Conservation (phyloP, 35 echinoderm and acorn worm genomes). For the Ophioderma brevispina region DNA sequence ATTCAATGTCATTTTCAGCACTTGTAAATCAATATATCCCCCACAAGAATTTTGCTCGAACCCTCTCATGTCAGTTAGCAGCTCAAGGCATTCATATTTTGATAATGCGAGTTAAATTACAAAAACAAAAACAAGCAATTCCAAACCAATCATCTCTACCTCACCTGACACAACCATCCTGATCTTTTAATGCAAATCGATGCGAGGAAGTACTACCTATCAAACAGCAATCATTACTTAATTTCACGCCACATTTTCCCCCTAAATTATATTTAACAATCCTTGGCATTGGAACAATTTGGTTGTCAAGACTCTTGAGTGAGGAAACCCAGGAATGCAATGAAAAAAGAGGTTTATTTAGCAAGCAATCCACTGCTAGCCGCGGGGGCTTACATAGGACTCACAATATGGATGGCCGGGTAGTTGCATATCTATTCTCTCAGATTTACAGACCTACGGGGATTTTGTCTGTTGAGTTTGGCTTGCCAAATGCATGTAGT, state of each 20-base stretch:
- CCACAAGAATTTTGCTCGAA: too few relatives aligned
- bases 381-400: slow-evolving; percentile 2
- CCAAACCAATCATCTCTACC: too few relatives aligned
- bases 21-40: too few relatives aligned
- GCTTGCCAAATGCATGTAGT: neutral
- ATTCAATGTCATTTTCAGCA: neutral
- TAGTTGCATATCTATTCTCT: neutral
- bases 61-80: too few relatives aligned
- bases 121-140: too few relatives aligned
- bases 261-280: neutral
- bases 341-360: neutral
- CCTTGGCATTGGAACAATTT: neutral
- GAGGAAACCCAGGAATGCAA: neutral
- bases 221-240: neutral
- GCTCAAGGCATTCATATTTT: too few relatives aligned
- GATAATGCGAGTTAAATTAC: too few relatives aligned
- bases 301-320: neutral
- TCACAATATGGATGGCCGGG: neutral
- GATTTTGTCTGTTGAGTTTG: neutral
- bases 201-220: neutral
- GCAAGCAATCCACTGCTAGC: neutral
- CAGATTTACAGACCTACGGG: neutral
- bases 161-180: too few relatives aligned
- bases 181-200: neutral
- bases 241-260: neutral